Conservation (phyloP, 2,113 vertebrate species). For the Percopsis transmontana region DNA sequence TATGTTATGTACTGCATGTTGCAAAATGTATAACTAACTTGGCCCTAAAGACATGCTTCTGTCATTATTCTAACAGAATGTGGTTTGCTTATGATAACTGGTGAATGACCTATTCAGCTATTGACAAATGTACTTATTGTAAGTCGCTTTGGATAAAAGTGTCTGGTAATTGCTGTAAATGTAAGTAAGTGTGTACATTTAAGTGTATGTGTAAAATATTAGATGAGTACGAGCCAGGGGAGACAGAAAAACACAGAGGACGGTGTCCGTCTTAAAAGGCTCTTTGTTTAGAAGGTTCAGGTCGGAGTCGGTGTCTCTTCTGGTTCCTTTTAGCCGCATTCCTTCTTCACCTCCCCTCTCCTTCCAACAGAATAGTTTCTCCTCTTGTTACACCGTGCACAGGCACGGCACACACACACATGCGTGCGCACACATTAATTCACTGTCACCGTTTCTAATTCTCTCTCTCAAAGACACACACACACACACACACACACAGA, state of each 20-base stretch:
- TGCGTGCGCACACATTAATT: neutral
- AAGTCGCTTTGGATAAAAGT: no score
- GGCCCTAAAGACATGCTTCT: no score
- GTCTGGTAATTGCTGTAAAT: no score
- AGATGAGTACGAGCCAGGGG: neutral
- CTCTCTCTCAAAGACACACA: neutral
- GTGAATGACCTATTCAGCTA: no score
- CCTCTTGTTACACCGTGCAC: slow-evolving; percentile 49
- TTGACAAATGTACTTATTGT: no score
- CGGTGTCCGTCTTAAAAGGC: slow-evolving; percentile 6
- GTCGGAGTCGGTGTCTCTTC: slow-evolving; percentile 18
- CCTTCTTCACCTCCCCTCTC: slow-evolving; percentile 43
- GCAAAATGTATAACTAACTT: no score
- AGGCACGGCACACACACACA: neutral
- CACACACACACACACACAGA: slow-evolving; percentile 9
- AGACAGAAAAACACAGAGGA: slow-evolving; percentile 2
- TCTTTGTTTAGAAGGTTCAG: slow-evolving; percentile 22
- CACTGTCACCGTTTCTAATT: neutral
- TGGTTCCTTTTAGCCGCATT: slow-evolving; percentile 38
- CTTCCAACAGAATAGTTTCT: slow-evolving; percentile 48
- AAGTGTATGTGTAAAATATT: no score
- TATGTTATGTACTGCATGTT: no score
- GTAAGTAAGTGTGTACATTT: no score
- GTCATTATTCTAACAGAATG: no score
- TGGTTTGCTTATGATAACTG: no score